These are phyloP conservation scores for Rutilus rutilus DNA, from an alignment of 2,113 vertebrate species.

Conservation along the genomic window DNA sequence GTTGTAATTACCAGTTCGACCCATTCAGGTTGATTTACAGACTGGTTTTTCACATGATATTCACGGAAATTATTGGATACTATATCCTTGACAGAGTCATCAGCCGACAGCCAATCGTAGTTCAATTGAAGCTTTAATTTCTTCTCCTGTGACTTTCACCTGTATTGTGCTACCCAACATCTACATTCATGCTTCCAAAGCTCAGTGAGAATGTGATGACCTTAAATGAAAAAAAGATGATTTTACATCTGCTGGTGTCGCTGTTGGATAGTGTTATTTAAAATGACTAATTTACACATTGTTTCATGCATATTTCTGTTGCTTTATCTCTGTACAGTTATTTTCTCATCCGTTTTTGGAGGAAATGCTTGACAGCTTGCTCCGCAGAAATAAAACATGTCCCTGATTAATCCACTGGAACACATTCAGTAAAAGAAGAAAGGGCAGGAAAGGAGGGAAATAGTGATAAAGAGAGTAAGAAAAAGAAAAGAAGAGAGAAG, in stretches of 20 bases:
- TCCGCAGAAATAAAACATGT: background rate
- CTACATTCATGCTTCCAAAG: background rate
- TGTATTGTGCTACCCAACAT: background rate
- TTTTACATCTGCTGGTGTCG: background rate
- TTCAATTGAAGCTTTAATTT: background rate
- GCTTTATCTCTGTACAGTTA: background rate
- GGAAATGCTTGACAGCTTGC: background rate
- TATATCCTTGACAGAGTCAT: background rate
- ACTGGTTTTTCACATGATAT: background rate
- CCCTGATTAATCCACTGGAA: conserved; percentile 9
- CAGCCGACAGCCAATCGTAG: background rate
- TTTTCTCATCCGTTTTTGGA: background rate
- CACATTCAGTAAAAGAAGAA: background rate
- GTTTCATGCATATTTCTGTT: background rate
- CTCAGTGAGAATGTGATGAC: background rate
- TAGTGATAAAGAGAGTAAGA: background rate
- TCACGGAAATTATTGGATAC: background rate
- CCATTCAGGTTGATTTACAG: background rate
- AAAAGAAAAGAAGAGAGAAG: background rate
- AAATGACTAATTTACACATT: background rate
- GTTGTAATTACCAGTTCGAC: background rate
- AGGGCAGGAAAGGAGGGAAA: background rate
- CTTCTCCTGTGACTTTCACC: background rate
- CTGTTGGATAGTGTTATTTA: background rate
- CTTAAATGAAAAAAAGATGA: background rate